Evolutionary conservation across 2,113 vertebrate genomes (phyloP).

Genomic region (mouse (Mus musculus)): GRCm39 chr11:22705001-22705500

Average conservation of each 20-base stretch:
- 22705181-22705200: background rate
- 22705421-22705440: background rate
- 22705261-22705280: background rate
- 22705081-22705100: background rate
- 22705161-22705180: background rate
- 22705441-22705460: background rate
- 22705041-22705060: background rate
- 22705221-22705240: background rate
- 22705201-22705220: background rate
- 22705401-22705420: background rate
- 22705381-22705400: background rate
- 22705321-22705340: background rate
- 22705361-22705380: background rate
- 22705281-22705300: background rate
- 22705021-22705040: conserved; percentile 26
- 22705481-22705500: background rate
- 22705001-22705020: background rate
- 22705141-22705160: background rate
- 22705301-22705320: background rate
- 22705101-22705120: conserved; percentile 12
- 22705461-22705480: background rate
- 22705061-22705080: background rate
- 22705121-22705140: conserved; percentile 28
- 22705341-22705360: background rate
- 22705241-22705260: background rate